A percentile compares a stretch with the other conserved stretches of the same genome.
Evolutionary conservation across 2,888 invertebrate genomes (phyloP).

Genomic region (Lysandra coridon): DNA sequence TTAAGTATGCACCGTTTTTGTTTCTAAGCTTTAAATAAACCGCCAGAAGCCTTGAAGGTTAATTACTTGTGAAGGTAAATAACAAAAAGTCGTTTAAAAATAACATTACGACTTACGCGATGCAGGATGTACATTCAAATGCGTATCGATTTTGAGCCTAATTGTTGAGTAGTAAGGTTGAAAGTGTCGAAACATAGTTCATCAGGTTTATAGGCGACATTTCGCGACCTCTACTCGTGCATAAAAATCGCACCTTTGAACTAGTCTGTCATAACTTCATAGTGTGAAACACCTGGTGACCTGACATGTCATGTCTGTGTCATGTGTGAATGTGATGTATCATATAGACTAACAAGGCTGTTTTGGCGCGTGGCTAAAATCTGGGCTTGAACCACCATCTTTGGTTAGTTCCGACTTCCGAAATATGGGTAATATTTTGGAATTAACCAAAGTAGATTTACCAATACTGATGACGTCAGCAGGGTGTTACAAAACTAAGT

Average conservation of each 20-base stretch:
- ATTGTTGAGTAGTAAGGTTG: neutral
- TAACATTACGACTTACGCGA: neutral
- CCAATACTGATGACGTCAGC: too few species aligned
- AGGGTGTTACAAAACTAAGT: too few species aligned
- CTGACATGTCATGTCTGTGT: neutral
- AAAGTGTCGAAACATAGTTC: neutral
- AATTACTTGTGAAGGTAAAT: slow-evolving; percentile 6
- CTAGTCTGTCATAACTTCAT: neutral
- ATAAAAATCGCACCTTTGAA: neutral
- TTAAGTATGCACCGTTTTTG: neutral
- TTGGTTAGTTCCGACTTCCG: too few species aligned
- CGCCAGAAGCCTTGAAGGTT: neutral
- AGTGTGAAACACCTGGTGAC: neutral
- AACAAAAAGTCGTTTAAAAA: slow-evolving; percentile 2
- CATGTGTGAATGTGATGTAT: too few species aligned
- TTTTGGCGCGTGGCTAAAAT: too few species aligned
- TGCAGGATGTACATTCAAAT: neutral
- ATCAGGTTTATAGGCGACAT: neutral
- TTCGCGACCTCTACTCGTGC: neutral
- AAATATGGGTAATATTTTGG: too few species aligned
- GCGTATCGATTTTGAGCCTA: neutral
- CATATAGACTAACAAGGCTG: too few species aligned
- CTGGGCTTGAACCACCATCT: too few species aligned
- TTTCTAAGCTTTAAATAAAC: neutral
- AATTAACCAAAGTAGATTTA: too few species aligned